These are phyloP conservation scores for Ceratoteleas bidentatus DNA, from an alignment of 1,140 invertebrate genomes.

Conservation along the genomic window DNA sequence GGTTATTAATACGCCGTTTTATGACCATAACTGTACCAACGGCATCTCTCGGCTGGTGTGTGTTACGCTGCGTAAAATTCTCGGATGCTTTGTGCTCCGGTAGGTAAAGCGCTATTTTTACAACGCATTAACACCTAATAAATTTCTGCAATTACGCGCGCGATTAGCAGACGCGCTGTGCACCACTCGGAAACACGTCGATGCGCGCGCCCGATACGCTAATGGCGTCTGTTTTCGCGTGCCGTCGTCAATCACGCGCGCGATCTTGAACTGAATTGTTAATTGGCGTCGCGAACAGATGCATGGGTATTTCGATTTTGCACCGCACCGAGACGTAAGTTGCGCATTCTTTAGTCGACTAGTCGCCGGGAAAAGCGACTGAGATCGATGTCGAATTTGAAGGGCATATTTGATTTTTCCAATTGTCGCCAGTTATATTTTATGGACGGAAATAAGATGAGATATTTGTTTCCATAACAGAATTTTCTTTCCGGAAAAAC, in stretches of 20 bases:
- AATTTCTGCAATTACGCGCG: conserved; percentile 52
- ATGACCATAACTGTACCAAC: conserved; percentile 50
- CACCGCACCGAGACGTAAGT: too few species aligned
- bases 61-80: conserved; percentile 49
- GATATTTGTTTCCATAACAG: too few species aligned
- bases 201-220: conserved; percentile 24
- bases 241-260: conserved; percentile 6
- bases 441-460: too few species aligned
- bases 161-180: conserved; percentile 31
- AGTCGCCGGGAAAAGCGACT: too few species aligned
- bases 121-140: conserved; percentile 65
- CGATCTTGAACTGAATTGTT: conserved; percentile 25
- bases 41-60: conserved; percentile 41
- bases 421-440: too few species aligned
- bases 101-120: conserved; percentile 55
- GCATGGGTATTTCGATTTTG: conserved; percentile 3
- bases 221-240: conserved; percentile 22
- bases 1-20: conserved; percentile 56
- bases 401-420: too few species aligned
- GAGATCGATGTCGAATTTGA: too few species aligned
- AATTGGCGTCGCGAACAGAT: conserved; percentile 8
- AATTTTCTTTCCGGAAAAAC: too few species aligned
- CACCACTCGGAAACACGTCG: conserved; percentile 35
- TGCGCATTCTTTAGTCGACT: too few species aligned
- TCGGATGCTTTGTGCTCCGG: conserved; percentile 49